Evolutionary conservation across 1,140 invertebrate species (phyloP), one percentile per base, ranked within the genome.

Genomic region (Physella acuta): DNA sequence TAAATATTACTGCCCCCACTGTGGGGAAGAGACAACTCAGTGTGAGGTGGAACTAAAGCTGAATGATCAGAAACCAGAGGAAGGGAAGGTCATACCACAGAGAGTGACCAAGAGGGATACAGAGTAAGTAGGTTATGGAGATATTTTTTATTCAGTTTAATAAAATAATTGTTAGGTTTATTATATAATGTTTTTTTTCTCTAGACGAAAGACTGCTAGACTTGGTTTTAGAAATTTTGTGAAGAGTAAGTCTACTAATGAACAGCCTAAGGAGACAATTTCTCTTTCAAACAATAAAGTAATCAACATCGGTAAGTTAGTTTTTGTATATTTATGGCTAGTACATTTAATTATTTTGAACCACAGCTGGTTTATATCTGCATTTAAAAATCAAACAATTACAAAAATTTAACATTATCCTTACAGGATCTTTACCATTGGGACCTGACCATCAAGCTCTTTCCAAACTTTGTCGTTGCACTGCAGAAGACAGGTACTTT

Each of bases 1-100:
- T 36, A 78, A 80, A 55, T 79, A 84, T 11, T 85, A 86, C 17
- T 94, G 93, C 82, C 92, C 92, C 0, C 93, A 94, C 80, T 94
- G 93, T 82, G 91, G 90, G 0, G 83, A 88, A 53, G 87, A 89
- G 31, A 86, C 86, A 2, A 78, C 85, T 1, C 82, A 87, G 30
- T 85, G 84, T 52, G 88, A 90, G 69, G 87, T 91, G n/a, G 72
- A 86, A 30, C 84, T 92, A 1, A 87, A 86, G 2, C 86, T 91
- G 79, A 87, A 88, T 70, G 87, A 82, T 33, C 28, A 64, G 39
- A 64, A 64, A 36, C 28, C 39, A 53, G 26, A 16, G 11, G 49
- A 52, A 24, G 44, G 16, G 26, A 31, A 30, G 33, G 24, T 37
- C 36, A 20, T 28, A 8, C 2, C 33, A 28, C 16, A 33, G 1